Conservation (phyloP, 2,797 vertebrate genomes). For the Gobionotothen gibberifrons region DNA sequence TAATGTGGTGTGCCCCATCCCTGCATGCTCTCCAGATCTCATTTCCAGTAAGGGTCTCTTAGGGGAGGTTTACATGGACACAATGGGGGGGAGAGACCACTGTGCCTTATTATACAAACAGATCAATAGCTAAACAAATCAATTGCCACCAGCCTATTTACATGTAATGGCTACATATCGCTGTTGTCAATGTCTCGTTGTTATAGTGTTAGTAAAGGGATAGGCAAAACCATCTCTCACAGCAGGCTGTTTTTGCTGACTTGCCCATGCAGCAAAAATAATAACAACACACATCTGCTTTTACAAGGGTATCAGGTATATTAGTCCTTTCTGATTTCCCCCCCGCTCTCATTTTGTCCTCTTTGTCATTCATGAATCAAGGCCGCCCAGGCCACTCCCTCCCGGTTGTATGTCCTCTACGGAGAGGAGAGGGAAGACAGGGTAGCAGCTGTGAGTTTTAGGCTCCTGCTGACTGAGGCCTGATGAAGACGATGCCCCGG, state of each 20-base stretch:
- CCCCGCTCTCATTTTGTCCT: slow-evolving; percentile 69
- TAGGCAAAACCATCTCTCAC: slow-evolving; percentile 30
- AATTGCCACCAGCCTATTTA: slow-evolving; percentile 57
- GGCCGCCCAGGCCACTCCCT: slow-evolving; percentile 72
- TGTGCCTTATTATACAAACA: slow-evolving; percentile 61
- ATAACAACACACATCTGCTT: slow-evolving; percentile 59
- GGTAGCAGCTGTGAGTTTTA: slow-evolving; percentile 77
- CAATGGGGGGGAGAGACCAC: slow-evolving; percentile 31
- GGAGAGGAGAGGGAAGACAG: slow-evolving; percentile 55
- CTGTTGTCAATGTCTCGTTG: slow-evolving; percentile 26
- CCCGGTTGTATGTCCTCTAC: slow-evolving; percentile 68
- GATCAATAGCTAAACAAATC: slow-evolving; percentile 77
- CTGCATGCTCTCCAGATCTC: slow-evolving; percentile 28
- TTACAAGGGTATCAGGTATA: slow-evolving; percentile 59
- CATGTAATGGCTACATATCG: slow-evolving; percentile 34
- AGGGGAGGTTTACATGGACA: slow-evolving; percentile 45
- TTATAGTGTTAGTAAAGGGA: slow-evolving; percentile 21
- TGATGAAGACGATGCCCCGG: slow-evolving; percentile 64
- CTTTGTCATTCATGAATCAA: slow-evolving; percentile 83
- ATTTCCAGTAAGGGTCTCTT: slow-evolving; percentile 54
- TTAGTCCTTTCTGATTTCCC: slow-evolving; percentile 41
- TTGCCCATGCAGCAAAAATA: slow-evolving; percentile 66
- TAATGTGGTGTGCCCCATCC: slow-evolving; percentile 49
- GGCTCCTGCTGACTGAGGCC: slow-evolving; percentile 70
- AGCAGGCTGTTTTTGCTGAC: slow-evolving; percentile 45